Evolutionary conservation across 2,797 vertebrate species (phyloP), one percentile per base, ranked within the genome.

Genomic region (Coccyzus lansbergi): DNA sequence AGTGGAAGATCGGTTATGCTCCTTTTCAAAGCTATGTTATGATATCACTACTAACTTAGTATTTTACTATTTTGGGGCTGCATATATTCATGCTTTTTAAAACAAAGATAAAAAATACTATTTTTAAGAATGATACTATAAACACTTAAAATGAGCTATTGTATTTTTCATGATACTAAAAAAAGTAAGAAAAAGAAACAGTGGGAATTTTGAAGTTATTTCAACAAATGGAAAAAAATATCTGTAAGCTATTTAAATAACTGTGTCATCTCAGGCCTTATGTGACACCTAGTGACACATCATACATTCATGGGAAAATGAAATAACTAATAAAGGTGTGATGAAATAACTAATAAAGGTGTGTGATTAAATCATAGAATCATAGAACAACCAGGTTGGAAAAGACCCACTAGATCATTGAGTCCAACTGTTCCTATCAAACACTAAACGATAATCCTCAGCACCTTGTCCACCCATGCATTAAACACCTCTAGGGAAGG

Each of bases 221-320:
- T 79, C 76, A 70, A 68, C 21, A 94, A 89, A 96, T 94, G 55
- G 28, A 42, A 95, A 90, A 90, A 81, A 69, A 70, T 83, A 77
- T 74, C 76, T 94, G 68, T 81, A 90, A 95, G 56, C 9, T 72
- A 2, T 62, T 65, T 86, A 25, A 90, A 78, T 81, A 59, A 89
- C 68, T 89, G 70, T 52, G 33, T 55, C 11, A 36, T 40, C 67
- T 68, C 38, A 71, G 86, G 71, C 91, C 28, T 62, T 88, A 89
- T 29, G 58, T 72, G 92, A 77, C 29, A 52, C 9, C 44, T 78
- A 18, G 17, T 67, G 64, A 64, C 70, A 82, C 17, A 92, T 79
- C n/a, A 91, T 48, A 70, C 4, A 12, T 90, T 76, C 76, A 89
- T 0, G 31, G 19, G 44, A 40, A 82, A 92, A 72, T 91, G 4